These are phyloP conservation scores for Stichodactyla helianthus DNA, from an alignment of 64 coral and sea anemone species.

Conservation along the genomic window DNA sequence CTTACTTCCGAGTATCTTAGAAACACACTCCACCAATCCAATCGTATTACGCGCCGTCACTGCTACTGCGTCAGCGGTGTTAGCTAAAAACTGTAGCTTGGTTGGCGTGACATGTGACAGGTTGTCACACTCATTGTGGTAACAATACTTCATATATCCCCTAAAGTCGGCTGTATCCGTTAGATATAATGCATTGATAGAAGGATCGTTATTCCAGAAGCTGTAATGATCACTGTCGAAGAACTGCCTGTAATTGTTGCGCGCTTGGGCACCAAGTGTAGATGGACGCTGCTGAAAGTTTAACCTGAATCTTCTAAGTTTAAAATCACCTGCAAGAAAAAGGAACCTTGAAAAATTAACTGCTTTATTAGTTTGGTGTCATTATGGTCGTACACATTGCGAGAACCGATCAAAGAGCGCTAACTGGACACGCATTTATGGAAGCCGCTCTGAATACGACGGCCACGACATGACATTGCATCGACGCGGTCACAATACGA, in stretches of 20 bases:
- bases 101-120: conserved; percentile 1
- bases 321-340: not conserved
- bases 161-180: conserved; percentile 58
- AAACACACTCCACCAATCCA: not conserved
- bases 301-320: not conserved
- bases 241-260: conserved; percentile 6
- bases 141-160: conserved; percentile 53
- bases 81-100: conserved; percentile 26
- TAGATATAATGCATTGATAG: conserved; percentile 30
- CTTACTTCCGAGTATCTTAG: not conserved
- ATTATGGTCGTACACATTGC: too few relatives aligned
- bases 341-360: not conserved
- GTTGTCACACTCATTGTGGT: conserved; percentile 44
- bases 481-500: too few relatives aligned
- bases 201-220: conserved; percentile 48
- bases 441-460: too few relatives aligned
- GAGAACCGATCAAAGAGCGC: too few relatives aligned
- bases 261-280: not conserved
- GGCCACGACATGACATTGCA: too few relatives aligned
- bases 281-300: not conserved
- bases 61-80: conserved; percentile 20
- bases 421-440: too few relatives aligned
- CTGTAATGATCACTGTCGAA: conserved; percentile 49
- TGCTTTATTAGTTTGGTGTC: too few relatives aligned
- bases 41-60: not conserved